phyloP scores from a whole-genome alignment of 1,140 invertebrate genomes.

The Aphaenogaster rudis region DNA sequence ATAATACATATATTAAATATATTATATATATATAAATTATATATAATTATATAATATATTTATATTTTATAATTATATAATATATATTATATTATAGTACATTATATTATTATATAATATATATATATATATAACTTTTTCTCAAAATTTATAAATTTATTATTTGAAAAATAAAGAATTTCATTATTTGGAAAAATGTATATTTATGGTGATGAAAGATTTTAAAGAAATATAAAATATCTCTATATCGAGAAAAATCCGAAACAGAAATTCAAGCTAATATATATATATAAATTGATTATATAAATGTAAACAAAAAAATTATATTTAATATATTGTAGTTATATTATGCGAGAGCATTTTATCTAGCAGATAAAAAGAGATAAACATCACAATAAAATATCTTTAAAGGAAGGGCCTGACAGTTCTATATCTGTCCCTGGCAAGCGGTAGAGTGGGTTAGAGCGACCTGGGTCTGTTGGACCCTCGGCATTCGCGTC shows the following conservation, averaged over 20 bases:
- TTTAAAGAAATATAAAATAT: not conserved
- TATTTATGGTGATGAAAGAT: not conserved
- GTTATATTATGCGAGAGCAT: not conserved
- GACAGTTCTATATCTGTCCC: constrained; percentile 27
- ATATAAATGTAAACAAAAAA: not conserved
- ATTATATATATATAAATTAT: too few species aligned
- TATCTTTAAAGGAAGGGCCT: constrained; percentile 9
- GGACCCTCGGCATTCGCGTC: constrained; percentile 72
- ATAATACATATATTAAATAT: too few species aligned
- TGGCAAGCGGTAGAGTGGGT: constrained; percentile 61
- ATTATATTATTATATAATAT: not conserved
- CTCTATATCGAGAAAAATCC: not conserved
- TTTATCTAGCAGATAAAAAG: not conserved
- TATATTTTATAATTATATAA: too few species aligned
- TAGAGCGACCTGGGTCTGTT: constrained; percentile 68
- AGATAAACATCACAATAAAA: not conserved
- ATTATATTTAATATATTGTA: not conserved
- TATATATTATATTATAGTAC: too few species aligned
- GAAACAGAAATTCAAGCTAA: not conserved
- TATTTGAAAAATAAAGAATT: not conserved
- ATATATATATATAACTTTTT: not conserved
- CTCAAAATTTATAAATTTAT: not conserved
- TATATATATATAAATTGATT: not conserved
- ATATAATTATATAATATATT: too few species aligned
- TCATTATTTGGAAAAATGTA: not conserved